Percentiles rank a stretch among this genome's conserved stretches.
These are phyloP conservation scores for Diadophis punctatus DNA, from an alignment of 2,113 vertebrate species.

Conservation along the genomic window DNA sequence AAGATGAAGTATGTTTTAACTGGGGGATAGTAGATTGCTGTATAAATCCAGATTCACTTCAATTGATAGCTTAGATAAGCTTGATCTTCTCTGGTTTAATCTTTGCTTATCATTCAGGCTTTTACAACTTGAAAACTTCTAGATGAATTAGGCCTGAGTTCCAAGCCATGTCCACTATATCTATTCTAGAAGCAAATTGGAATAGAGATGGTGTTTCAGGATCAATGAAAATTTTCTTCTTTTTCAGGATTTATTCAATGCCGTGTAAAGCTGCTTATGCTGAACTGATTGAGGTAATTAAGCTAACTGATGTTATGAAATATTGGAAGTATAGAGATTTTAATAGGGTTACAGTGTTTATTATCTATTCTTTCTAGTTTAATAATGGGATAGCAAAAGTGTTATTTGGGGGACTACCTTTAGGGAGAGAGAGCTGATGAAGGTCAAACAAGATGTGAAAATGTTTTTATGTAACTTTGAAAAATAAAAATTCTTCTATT, in stretches of 20 bases:
- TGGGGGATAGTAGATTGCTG: no score
- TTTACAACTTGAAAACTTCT: neutral
- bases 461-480: neutral
- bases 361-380: neutral
- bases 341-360: neutral
- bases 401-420: neutral
- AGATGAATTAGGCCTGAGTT: neutral
- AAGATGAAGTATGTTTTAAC: neutral
- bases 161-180: neutral
- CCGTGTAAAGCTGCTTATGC: conserved; percentile 81
- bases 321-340: neutral
- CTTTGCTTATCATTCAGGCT: neutral
- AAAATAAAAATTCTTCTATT: neutral
- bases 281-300: conserved; percentile 76
- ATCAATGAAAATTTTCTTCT: conserved; percentile 22
- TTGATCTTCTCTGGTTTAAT: neutral
- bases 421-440: neutral
- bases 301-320: neutral
- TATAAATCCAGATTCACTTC: neutral
- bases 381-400: no score
- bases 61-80: neutral
- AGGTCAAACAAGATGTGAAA: neutral
- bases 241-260: conserved; percentile 83
- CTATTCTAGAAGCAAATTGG: neutral
- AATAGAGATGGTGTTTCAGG: neutral